phyloP scores from a whole-genome alignment of 2,113 vertebrate species.

The Oncorhynchus keta region DNA sequence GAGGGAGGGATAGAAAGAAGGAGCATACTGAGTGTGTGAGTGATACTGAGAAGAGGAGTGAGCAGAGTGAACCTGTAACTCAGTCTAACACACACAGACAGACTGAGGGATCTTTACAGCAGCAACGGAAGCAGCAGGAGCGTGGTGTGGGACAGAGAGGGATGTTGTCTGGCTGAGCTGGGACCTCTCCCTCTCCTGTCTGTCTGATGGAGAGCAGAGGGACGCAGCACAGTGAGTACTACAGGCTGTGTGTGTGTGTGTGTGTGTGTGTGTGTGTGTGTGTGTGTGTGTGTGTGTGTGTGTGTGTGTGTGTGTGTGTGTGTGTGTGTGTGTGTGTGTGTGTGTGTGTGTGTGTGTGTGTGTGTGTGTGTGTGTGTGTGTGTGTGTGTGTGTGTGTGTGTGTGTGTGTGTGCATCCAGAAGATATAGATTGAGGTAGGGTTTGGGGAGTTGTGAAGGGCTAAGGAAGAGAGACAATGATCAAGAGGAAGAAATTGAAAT shows the following conservation, averaged over 20 bases:
- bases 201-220: slow-evolving; percentile 56
- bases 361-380: no score
- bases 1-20: not conserved
- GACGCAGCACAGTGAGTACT: slow-evolving; percentile 49
- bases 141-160: slow-evolving; percentile 19
- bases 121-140: slow-evolving; percentile 4
- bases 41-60: slow-evolving; percentile 10
- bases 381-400: no score
- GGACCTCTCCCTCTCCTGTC: slow-evolving; percentile 51
- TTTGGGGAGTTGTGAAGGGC: not conserved
- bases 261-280: no score
- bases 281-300: not conserved
- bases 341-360: no score
- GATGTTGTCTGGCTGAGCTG: slow-evolving; percentile 57
- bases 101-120: slow-evolving; percentile 38
- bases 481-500: not conserved
- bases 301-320: no score
- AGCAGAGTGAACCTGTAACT: slow-evolving; percentile 21
- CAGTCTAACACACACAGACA: slow-evolving; percentile 29
- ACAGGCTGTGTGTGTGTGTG: no score
- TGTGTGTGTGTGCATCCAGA: not conserved
- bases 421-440: slow-evolving; percentile 5
- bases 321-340: not conserved
- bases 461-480: not conserved
- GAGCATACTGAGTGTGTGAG: slow-evolving; percentile 3